Base-by-base conservation (phyloP, 2,797 vertebrate species). In the Echiichthys vipera region DNA sequence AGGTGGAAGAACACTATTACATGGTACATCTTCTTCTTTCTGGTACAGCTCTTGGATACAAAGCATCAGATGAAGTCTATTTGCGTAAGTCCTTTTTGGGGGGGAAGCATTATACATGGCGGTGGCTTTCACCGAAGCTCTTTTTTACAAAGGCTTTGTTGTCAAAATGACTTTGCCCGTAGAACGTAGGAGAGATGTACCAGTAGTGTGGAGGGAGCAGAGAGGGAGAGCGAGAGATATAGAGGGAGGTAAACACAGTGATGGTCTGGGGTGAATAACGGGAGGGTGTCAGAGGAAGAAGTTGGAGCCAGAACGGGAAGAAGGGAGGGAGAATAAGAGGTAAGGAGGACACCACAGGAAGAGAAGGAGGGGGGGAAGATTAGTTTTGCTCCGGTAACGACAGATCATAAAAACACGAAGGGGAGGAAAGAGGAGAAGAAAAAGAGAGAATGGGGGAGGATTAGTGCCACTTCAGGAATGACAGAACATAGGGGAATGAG, bases 371-470 rank as follows among this genome's bases (percentile, higher is more conserved):
- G 9, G 42, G 71, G 74, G 62, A n/a, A 81, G 93, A 94, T 94
- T 94, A 93, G 93, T 93, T 93, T 92, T 93, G 93, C 93, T 93
- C 93, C 43, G 85, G 92, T 93, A 92, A 91, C 87, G 86, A 90
- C 90, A 93, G 90, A 94, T 94, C 91, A 91, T 94, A 92, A 93
- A 94, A 94, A 93, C 86, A 88, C 76, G 72, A 84, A 88, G 86
- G 82, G 84, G 84, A 89, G 85, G 85, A 87, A 89, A 84, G 88
- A 85, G 77, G 83, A 89, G 89, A 91, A 88, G 88, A 92, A 93
- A 93, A 90, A 85, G 65, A 82, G 86, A 86, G 83, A 80, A 56
- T 82, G 74, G 73, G 77, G 77, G 72, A 49, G 92, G 93, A 94
- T 94, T 94, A 94, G 92, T 94, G 91, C 90, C 93, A 92, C 92